These are phyloP conservation scores for Pterocles gutturalis DNA, from an alignment of 2,113 vertebrate species.

Conservation along the genomic window DNA sequence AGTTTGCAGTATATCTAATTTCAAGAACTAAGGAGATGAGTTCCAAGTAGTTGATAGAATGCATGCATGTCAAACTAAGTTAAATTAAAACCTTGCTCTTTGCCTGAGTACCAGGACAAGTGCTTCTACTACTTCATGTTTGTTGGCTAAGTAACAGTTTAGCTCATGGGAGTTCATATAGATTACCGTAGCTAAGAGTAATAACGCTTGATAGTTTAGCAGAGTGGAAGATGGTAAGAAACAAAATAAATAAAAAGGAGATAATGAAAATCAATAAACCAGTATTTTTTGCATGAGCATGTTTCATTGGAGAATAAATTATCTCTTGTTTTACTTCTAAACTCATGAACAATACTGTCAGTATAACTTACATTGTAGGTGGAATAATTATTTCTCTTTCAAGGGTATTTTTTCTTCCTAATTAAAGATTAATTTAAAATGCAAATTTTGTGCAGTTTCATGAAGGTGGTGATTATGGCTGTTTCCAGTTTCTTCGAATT, in stretches of 20 bases:
- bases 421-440: conserved; percentile 1
- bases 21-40: neutral
- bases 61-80: neutral
- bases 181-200: neutral
- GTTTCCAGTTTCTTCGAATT: neutral
- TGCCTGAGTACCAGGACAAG: neutral
- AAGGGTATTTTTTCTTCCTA: neutral
- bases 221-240: neutral
- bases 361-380: neutral
- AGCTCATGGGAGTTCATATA: neutral
- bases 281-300: neutral
- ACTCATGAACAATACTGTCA: neutral
- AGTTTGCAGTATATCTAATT: neutral
- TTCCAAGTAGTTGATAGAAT: neutral
- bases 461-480: neutral
- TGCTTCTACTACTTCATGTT: neutral
- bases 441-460: neutral
- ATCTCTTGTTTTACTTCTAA: neutral
- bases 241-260: neutral
- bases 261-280: neutral
- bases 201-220: neutral
- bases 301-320: neutral
- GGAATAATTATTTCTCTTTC: conserved; percentile 27
- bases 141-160: neutral
- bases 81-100: neutral